Evolutionary conservation across 2,113 vertebrate genomes (phyloP).

Genomic region (Rhineura floridana): DNA sequence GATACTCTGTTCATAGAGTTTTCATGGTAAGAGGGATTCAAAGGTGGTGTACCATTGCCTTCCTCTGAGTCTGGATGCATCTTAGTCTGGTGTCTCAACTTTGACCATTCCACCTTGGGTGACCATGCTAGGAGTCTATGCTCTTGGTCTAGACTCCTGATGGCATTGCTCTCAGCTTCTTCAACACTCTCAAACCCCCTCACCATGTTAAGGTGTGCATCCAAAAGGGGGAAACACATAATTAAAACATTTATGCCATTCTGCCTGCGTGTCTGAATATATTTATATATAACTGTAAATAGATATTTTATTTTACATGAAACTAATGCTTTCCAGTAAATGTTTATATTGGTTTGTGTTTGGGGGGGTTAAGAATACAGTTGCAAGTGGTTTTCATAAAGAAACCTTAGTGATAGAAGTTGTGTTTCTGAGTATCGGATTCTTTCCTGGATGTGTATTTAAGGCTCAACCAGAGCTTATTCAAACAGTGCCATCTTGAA

Average conservation of each 20-base stretch:
- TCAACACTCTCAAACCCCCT: neutral
- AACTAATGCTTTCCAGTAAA: slow-evolving; percentile 62
- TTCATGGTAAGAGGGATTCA: no score
- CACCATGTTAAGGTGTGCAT: neutral
- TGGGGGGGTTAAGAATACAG: neutral
- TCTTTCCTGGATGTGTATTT: slow-evolving; percentile 40
- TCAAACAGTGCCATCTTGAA: slow-evolving; percentile 7
- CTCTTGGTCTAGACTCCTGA: no score
- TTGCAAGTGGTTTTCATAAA: slow-evolving; percentile 62
- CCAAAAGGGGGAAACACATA: no score
- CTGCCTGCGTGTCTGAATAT: slow-evolving; percentile 59
- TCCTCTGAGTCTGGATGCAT: no score
- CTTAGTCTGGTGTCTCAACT: no score
- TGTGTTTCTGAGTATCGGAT: slow-evolving; percentile 32
- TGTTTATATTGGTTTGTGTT: slow-evolving; percentile 35
- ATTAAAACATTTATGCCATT: slow-evolving; percentile 37
- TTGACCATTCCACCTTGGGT: no score
- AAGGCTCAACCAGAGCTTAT: neutral
- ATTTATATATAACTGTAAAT: slow-evolving; percentile 61
- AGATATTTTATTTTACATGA: slow-evolving; percentile 53
- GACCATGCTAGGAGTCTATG: no score
- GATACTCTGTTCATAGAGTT: no score
- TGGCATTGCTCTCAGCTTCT: neutral
- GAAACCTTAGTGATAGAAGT: slow-evolving; percentile 24
- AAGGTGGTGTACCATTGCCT: no score